Base-by-base conservation (phyloP, 2,797 vertebrate species). In the Leptatherina wallacei region DNA sequence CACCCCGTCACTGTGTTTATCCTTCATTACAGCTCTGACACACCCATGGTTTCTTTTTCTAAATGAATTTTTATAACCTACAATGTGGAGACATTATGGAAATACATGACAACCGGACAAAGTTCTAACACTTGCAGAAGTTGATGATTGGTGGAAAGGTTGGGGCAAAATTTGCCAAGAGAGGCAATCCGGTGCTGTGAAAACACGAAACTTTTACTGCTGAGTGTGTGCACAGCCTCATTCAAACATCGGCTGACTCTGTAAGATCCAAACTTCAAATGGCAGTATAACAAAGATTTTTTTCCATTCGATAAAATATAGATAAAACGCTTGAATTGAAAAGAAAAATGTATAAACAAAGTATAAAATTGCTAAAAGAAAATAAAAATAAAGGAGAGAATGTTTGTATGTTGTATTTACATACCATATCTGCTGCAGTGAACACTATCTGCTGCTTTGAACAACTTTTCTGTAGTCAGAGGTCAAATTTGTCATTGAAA, bases 1-100 rank as follows among this genome's bases (percentile, higher is more conserved):
- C 88, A 89, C 80, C 80, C 82, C 73, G 66, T 91, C 80, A 71
- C 86, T 78, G 40, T 91, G 89, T 92, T 93, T 91, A 93, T 83
- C 82, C 85, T 86, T 72, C 75, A 75, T 79, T 85, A 87, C 14
- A 56, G 79, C 81, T 85, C 69, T 32, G 63, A 82, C 81, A 85
- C 83, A 32, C 82, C 81, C 67, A 11, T 3, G 57, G 44, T 24
- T 61, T 71, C 60, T 68, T 56, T 57, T 59, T 61, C 5, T 27
- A 61, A 74, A 69, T 83, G 60, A 79, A 82, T 82, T 86, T 84
- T 81, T 86, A 74, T 54, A 81, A 86, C 72, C 55, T 56, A 40
- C 69, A 71, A 88, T 64, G 80, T 79, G 75, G 82, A 82, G 82
- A 90, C 82, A 84, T n/a, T 54, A 82, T 85, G 79, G 20, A 85